These are phyloP conservation scores for Lacanobia wlatinum DNA, from an alignment of 2,888 invertebrate species.

Conservation along the genomic window DNA sequence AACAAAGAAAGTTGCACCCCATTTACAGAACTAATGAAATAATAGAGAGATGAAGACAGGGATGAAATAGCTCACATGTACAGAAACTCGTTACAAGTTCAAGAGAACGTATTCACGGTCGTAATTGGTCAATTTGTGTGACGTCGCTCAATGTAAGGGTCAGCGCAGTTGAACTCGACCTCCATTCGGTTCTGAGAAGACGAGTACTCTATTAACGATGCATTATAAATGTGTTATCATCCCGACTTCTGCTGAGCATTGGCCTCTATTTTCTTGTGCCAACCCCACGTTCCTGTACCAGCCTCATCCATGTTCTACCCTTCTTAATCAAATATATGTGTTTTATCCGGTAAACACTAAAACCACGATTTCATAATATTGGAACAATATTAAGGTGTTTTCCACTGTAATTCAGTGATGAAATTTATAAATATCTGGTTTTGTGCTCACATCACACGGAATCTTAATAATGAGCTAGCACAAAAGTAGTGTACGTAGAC, in stretches of 20 bases:
- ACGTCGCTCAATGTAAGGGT: constrained; percentile 28
- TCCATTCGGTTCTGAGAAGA: neutral
- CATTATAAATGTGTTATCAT: too few relatives aligned
- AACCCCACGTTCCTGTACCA: too few relatives aligned
- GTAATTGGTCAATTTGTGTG: constrained; percentile 35
- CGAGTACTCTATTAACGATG: neutral
- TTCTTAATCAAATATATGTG: too few relatives aligned
- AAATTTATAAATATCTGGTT: neutral
- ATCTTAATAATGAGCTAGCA: constrained; percentile 10
- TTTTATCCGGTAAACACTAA: too few relatives aligned
- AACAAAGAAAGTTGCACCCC: neutral
- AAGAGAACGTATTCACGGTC: neutral
- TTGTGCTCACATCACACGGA: neutral
- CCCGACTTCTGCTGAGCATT: too few relatives aligned
- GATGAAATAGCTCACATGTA: neutral
- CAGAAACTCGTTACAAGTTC: constrained; percentile 14
- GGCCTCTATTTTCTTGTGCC: too few relatives aligned
- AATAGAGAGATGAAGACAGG: neutral
- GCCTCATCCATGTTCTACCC: too few relatives aligned
- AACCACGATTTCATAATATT: too few relatives aligned
- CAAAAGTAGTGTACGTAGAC: neutral
- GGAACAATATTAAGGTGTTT: too few relatives aligned
- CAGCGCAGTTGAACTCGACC: constrained; percentile 31
- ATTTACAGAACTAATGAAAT: neutral
- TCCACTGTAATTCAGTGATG: too few relatives aligned